Percentiles rank a stretch among this genome's conserved stretches.
phyloP scores from a whole-genome alignment of 2,888 invertebrate genomes.

The Merodon equestris region DNA sequence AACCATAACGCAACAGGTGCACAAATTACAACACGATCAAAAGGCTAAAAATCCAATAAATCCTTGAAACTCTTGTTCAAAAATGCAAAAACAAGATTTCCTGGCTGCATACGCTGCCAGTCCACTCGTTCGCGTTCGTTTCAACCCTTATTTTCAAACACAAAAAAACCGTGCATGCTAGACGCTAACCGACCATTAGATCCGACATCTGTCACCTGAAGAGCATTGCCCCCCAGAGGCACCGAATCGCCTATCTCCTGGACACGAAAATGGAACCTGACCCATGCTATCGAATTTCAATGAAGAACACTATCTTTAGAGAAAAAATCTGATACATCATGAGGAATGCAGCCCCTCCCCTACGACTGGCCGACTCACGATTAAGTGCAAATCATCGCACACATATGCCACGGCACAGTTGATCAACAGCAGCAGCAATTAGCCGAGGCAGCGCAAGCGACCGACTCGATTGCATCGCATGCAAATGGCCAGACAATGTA shows the following conservation, averaged over 20 bases:
- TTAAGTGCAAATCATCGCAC: constrained; percentile 8
- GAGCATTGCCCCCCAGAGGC: constrained; percentile 12
- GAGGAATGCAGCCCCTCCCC: constrained; percentile 13
- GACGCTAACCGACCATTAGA: constrained; percentile 12
- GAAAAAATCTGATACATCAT: constrained; percentile 14
- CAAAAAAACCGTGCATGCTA: background rate
- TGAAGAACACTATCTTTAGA: constrained; percentile 3
- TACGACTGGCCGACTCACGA: constrained; percentile 15
- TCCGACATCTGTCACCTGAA: constrained; percentile 54
- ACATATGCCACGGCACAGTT: constrained; percentile 57
- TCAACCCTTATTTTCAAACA: background rate
- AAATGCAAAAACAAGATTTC: too few species aligned
- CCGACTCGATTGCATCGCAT: too few species aligned
- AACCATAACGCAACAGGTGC: too few species aligned
- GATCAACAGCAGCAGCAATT: too few species aligned
- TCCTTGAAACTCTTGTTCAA: too few species aligned
- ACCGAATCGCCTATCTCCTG: constrained; percentile 12
- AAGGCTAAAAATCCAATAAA: too few species aligned
- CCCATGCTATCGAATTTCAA: constrained; percentile 41
- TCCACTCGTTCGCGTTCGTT: too few species aligned
- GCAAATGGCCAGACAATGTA: background rate
- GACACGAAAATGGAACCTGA: background rate
- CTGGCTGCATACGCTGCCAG: too few species aligned
- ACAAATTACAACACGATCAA: too few species aligned
- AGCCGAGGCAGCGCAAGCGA: too few species aligned